These are phyloP conservation scores for Lysandra coridon DNA, from an alignment of 2,888 invertebrate species.

Conservation along the genomic window DNA sequence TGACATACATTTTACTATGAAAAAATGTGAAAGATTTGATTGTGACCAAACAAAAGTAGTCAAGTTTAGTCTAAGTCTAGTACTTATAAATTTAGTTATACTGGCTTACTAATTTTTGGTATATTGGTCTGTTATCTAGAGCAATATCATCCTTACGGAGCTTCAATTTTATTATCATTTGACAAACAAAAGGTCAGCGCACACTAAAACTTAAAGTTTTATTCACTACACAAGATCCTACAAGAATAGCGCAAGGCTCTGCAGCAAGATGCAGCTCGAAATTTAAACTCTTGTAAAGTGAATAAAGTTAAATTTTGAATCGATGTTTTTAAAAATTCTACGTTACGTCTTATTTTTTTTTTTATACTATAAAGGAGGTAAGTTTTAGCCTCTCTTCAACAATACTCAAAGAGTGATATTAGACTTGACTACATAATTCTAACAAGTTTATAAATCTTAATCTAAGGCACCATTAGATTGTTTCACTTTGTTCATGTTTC, in stretches of 20 bases:
- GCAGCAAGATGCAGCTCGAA: too few species aligned
- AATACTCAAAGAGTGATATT: background rate
- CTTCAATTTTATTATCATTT: background rate
- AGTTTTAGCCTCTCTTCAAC: background rate
- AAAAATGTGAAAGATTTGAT: background rate
- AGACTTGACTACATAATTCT: background rate
- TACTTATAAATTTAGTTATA: background rate
- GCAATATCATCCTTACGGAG: background rate
- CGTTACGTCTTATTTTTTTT: too few species aligned
- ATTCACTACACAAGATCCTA: too few species aligned
- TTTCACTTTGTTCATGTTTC: background rate
- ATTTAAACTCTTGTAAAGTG: too few species aligned
- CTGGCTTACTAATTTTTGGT: background rate
- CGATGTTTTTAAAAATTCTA: too few species aligned
- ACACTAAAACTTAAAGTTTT: too few species aligned
- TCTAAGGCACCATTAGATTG: conserved; percentile 1
- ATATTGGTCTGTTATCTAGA: background rate
- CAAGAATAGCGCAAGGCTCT: too few species aligned
- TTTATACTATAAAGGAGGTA: background rate
- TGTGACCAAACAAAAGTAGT: background rate
- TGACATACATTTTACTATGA: background rate
- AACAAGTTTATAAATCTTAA: background rate
- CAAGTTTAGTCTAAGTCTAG: background rate
- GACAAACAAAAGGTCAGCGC: background rate
- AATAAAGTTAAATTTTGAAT: too few species aligned